Base-by-base conservation (phyloP, 2,113 vertebrate species). In the Rhabdornis inornatus region DNA sequence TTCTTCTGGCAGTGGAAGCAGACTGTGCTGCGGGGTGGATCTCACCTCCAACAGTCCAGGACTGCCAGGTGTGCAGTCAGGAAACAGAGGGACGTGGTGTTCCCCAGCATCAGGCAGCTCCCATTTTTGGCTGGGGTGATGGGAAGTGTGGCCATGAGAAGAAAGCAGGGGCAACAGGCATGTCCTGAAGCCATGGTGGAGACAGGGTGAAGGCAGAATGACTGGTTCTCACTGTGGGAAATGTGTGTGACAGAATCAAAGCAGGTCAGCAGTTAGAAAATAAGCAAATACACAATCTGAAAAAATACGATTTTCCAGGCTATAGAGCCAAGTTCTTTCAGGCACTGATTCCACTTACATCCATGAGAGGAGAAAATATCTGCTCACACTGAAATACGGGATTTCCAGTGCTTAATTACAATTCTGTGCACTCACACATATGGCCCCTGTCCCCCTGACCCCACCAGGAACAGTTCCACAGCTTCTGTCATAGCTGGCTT, bases 401-500 rank as follows among this genome's bases (percentile, higher is more conserved):
- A 30, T 95, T 94, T 94, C 91, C 91, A 95, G 33, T 76, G 77
- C 74, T 72, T 74, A 57, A 53, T 53, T 56, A 59, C 33, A 37
- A 2, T 39, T 57, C 50, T 76, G 50, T 89, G 61, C 57, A 3
- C 49, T 69, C 52, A 52, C 45, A 78, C 93, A 92, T 95, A 20
- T 94, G 91, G 87, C 61, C 45, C 30, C 40, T 89, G 89, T 95
- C 53, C 94, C 90, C 61, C 65, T 95, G 94, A 97, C 89, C 95
- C 70, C 81, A 85, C 45, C 83, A 71, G 91, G 87, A 97, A 84
- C 33, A 20, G 15, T 8, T 83, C 45, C 68, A 63, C 68, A 65
- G 44, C 27, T 64, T 63, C 69, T 89, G 60, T 75, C 87, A n/a
- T 4, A 94, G 72, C 91, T 92, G 83, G 68, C 52, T 90, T n/a